Base-by-base conservation (phyloP, 2,888 invertebrate genomes). In the Eudasyphora cyanicolor region DNA sequence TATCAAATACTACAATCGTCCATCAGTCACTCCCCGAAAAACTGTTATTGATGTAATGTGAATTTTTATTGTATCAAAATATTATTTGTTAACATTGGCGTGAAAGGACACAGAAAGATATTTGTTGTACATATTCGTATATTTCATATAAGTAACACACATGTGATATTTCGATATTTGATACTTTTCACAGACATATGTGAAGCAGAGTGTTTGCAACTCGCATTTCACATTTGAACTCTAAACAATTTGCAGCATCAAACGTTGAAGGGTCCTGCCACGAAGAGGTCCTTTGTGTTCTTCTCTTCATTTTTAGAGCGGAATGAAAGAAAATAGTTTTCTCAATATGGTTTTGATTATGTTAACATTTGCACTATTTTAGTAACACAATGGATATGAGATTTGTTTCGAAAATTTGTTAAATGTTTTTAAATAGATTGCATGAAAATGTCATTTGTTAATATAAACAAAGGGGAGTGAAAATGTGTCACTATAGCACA, bases 281-380 rank as follows among this genome's bases (percentile, higher is more conserved):
- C 8, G 4, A 8, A 45, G 12, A 14, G 7, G n/a, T 45, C 45
- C 45, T 45, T 45, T 45, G 45, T 45, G 12, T 8, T 3, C 10
- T 8, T 38, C 38, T 38, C 8, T 38, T 38, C 38, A 38, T 38
- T 8, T 38, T 38, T 2, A 8, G 45, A 2, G 27, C 14, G 21
- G 57, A 24, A n/a, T 57, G 10, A 27, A 57, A 12, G 57, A 27
- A 57, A 24, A 57, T 27, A 24, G 14, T 57, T 57, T 57, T 27
- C 27, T 27, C 27, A 27, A 57, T 27, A 19, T 17, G 24, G 12
- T 76, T 79, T 60, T 71, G 64, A 67, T 71, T 76, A 64, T 76
- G 49, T 76, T 51, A 60, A 76, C 76, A 79, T 79, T 82, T 79
- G 71, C 75, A 71, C 27, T 76, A 49, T 79, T 79, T 71, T 29